Conservation (phyloP, 2,113 vertebrate species). For the Nymphicus hollandicus region DNA sequence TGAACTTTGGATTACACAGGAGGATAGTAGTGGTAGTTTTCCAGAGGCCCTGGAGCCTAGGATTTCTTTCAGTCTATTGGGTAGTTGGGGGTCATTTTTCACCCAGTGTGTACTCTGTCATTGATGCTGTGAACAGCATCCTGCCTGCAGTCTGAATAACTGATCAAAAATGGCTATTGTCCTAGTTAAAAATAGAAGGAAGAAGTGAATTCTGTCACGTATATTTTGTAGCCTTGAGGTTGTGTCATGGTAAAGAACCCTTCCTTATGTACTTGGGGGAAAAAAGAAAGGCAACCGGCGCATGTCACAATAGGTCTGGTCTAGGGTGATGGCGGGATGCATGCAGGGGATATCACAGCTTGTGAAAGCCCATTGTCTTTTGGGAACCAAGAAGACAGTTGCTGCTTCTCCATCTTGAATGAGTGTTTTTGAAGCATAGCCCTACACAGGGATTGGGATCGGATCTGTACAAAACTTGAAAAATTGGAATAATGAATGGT, state of each 20-base stretch:
- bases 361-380: accelerated
- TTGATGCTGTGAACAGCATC: background rate
- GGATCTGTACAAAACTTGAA: background rate
- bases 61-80: background rate
- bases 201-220: background rate
- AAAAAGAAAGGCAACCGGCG: background rate
- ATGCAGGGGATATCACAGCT: accelerated
- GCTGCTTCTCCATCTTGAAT: background rate
- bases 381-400: background rate
- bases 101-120: no score
- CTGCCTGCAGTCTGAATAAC: background rate
- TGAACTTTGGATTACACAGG: background rate
- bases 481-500: background rate
- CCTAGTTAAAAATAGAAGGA: background rate
- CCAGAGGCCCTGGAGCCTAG: background rate
- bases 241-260: background rate
- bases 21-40: background rate
- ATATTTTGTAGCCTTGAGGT: background rate
- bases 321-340: background rate
- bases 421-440: background rate
- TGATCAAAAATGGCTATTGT: background rate
- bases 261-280: background rate
- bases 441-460: background rate
- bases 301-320: accelerated
- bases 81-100: background rate